A percentile compares a stretch with the other conserved stretches of the same genome.
phyloP scores from a whole-genome alignment of 2,113 vertebrate genomes.

The Taxidea taxus region DNA sequence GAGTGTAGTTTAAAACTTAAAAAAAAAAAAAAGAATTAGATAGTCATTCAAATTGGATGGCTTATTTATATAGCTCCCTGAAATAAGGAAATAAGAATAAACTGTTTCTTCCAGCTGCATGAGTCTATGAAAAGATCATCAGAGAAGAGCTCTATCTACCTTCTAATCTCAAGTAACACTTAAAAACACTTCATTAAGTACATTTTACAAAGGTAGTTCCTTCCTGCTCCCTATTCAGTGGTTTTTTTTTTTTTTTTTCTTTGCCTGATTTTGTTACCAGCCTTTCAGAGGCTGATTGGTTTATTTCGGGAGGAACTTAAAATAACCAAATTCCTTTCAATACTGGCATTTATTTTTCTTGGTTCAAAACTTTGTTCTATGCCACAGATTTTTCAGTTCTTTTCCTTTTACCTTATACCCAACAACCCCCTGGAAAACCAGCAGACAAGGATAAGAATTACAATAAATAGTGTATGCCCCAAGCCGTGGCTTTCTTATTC shows the following conservation, averaged over 20 bases:
- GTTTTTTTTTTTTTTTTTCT: background rate
- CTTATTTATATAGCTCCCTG: background rate
- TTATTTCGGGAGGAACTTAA: background rate
- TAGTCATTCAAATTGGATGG: background rate
- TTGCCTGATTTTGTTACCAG: background rate
- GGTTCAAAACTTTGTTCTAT: background rate
- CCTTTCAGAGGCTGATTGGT: background rate
- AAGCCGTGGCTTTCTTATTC: background rate
- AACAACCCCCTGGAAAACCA: background rate
- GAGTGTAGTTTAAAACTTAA: background rate
- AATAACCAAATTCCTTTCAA: background rate
- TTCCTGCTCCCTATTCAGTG: background rate
- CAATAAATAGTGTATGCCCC: background rate
- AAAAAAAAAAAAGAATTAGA: background rate
- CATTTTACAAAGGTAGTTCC: background rate
- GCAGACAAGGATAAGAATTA: background rate
- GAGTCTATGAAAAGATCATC: background rate
- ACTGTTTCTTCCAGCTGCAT: background rate
- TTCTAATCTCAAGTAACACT: background rate
- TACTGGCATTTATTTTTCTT: slow-evolving; percentile 12
- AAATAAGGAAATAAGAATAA: background rate
- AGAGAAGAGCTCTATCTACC: background rate
- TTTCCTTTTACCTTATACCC: background rate
- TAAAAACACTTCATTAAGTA: background rate
- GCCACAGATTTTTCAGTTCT: background rate